Conservation (phyloP, 2,797 vertebrate genomes). For the Sebastes vulpes region DNA sequence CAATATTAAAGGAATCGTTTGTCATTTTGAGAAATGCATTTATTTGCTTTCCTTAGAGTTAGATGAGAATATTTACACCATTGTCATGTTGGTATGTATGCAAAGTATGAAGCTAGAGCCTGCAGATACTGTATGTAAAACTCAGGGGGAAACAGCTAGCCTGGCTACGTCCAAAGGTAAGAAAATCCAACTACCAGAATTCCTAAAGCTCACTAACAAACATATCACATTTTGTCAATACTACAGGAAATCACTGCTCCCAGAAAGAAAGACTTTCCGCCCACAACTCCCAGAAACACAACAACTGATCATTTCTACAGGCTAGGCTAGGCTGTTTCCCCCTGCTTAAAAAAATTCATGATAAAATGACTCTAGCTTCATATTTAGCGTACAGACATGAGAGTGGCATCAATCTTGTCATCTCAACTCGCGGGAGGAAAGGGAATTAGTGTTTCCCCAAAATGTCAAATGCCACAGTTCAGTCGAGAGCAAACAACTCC, state of each 20-base stretch:
- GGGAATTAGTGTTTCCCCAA: background rate
- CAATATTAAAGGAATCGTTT: background rate
- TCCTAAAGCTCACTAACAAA: background rate
- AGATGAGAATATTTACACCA: background rate
- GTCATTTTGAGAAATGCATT: background rate
- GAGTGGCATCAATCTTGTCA: background rate
- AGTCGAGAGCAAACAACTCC: background rate
- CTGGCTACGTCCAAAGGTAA: background rate
- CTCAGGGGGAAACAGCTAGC: background rate
- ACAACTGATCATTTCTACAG: background rate
- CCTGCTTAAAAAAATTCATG: background rate
- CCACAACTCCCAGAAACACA: background rate
- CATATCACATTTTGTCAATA: background rate
- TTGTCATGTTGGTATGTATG: background rate
- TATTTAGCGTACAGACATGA: background rate
- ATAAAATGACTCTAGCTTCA: background rate
- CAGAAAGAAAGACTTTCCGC: background rate
- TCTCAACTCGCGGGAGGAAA: background rate
- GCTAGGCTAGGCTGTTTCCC: background rate
- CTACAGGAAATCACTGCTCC: background rate
- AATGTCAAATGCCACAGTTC: background rate
- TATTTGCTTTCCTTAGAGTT: background rate
- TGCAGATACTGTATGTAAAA: background rate
- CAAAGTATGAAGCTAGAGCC: background rate
- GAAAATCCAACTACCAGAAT: background rate